Evolutionary conservation across 2,113 vertebrate genomes (phyloP), one percentile per base, ranked within the genome.

Genomic region (Phrynosoma platyrhinos): DNA sequence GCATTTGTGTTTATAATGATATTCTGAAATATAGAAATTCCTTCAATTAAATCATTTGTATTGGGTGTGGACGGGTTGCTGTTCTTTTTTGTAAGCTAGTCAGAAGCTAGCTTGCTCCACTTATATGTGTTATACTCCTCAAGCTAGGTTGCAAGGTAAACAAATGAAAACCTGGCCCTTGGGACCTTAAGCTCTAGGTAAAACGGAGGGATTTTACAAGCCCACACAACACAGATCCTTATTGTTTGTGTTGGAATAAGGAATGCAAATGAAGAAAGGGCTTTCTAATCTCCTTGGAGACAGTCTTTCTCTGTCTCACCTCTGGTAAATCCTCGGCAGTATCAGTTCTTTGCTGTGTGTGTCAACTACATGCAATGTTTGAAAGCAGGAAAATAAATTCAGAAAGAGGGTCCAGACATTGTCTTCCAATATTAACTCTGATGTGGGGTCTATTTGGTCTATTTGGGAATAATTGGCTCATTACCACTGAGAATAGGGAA

Each of bases 81-180:
- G 71, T 62, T 14, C 14, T 18, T 62, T 16, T 62, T 62, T 62
- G 14, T 18, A 13, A 40, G 1, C 62, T 92, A 88, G 23, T 87
- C 93, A 89, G 87, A 84, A 94, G 86, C 62, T 47, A 40, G 42
- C 86, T 68, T 0, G 1, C 75, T 93, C 86, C 81, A 90, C 89
- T 94, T 93, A 94, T 86, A 78, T 91, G 32, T 91, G 90, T 84
- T 80, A 0, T 86, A 88, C 87, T 85, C 88, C 90, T 91, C 74
- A 92, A 95, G 91, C 80, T 53, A 91, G 76, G 85, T 91, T 93
- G 84, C 92, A 88, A 96, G 94, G 91, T 91, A 94, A 94, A 94
- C 88, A 92, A 94, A 91, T 91, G 14, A 90, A 90, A 94, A 93
- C 62, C 84, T 92, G 91, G 92, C 89, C 90, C 91, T 79, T 93